These are phyloP conservation scores for Heliconius charithonia DNA, from an alignment of 2,888 invertebrate genomes.

Conservation along the genomic window DNA sequence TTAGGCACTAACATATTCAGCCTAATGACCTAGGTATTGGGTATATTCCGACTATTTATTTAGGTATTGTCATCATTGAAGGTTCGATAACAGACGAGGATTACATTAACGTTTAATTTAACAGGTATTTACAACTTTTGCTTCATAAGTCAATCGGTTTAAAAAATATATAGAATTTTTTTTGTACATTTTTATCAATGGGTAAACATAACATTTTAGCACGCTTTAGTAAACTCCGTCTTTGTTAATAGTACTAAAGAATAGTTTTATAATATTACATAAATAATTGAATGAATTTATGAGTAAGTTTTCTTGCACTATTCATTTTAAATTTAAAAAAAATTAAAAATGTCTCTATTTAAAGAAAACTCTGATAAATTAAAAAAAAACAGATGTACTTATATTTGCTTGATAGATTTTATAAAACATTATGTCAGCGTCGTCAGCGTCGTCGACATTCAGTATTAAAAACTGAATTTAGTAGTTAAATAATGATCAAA, in stretches of 20 bases:
- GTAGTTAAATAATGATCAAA: background rate
- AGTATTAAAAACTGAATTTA: background rate
- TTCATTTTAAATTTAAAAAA: background rate
- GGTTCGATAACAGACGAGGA: background rate
- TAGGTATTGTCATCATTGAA: background rate
- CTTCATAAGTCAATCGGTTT: too few species aligned
- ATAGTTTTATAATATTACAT: background rate
- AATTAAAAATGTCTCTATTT: background rate
- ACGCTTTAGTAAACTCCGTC: background rate
- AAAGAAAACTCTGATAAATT: background rate
- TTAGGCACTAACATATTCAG: conserved; percentile 56
- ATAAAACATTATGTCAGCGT: background rate
- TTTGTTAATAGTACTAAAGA: background rate
- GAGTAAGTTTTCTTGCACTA: background rate
- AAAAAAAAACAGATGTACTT: background rate
- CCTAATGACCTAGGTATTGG: background rate
- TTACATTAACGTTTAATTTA: too few species aligned
- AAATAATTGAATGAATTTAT: background rate
- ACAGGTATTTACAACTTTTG: too few species aligned
- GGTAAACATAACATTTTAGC: background rate
- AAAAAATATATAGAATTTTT: too few species aligned
- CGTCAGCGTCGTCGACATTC: too few species aligned
- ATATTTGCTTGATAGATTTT: background rate
- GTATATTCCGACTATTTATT: too few species aligned
- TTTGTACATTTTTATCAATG: background rate